Evolutionary conservation across 1,140 invertebrate species (phyloP).

Genomic region (Drosophila dunni): DNA sequence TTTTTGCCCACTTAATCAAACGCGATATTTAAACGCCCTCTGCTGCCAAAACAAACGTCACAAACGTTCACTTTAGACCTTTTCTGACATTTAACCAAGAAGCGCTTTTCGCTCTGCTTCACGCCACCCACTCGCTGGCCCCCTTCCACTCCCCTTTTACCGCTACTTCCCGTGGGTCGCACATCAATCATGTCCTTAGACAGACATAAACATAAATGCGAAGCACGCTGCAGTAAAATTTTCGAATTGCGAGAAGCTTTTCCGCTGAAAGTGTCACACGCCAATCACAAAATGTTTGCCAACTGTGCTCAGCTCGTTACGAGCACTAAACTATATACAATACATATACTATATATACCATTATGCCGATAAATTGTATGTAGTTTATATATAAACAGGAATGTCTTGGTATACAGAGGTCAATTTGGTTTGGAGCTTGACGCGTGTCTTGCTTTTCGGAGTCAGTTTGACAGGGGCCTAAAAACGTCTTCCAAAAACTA

Average conservation of each 20-base stretch:
- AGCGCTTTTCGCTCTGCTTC: too few species aligned
- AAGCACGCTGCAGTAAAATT: conserved; percentile 50
- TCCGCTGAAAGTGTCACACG: conserved; percentile 69
- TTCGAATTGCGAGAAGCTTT: conserved; percentile 60
- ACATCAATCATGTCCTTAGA: conserved; percentile 71
- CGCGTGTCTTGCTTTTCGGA: too few species aligned
- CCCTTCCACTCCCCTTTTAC: background rate
- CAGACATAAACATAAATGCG: conserved; percentile 46
- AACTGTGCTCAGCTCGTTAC: conserved; percentile 36
- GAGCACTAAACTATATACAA: conserved; percentile 14
- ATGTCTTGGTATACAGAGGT: background rate
- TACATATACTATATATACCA: conserved; percentile 4
- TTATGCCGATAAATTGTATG: background rate
- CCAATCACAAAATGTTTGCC: conserved; percentile 75
- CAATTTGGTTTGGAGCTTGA: too few species aligned
- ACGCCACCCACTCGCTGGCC: background rate
- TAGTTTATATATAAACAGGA: background rate
- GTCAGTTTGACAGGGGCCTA: too few species aligned
- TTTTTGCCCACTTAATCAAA: conserved; percentile 5
- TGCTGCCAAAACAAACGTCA: background rate
- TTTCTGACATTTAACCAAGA: conserved; percentile 29
- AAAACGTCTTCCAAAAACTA: too few species aligned
- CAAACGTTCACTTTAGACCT: conserved; percentile 2
- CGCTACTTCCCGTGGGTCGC: conserved; percentile 10
- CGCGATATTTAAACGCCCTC: background rate